Evolutionary conservation across 2,888 invertebrate species (phyloP).

Genomic region (Hanleya hanleyi): DNA sequence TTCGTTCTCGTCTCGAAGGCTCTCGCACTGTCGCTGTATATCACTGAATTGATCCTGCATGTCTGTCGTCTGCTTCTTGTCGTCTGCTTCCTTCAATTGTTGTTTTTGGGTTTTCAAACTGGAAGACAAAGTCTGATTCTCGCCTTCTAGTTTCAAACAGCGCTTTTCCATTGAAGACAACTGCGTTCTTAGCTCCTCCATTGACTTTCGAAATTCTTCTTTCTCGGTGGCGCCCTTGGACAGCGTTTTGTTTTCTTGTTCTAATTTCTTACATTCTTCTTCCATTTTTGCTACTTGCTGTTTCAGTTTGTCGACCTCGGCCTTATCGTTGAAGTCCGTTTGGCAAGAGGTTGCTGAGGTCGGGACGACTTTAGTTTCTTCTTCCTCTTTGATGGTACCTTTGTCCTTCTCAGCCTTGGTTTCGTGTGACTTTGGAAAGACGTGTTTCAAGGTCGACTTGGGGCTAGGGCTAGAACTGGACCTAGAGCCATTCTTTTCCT

Average conservation of each 20-base stretch:
- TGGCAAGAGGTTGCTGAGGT: background rate
- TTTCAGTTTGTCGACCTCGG: conserved; percentile 30
- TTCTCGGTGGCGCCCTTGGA: background rate
- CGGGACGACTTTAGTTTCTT: background rate
- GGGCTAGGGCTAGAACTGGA: background rate
- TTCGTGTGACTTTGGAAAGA: background rate
- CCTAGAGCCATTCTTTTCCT: background rate
- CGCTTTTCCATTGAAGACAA: conserved; percentile 43
- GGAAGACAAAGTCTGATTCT: conserved; percentile 41
- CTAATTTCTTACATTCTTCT: conserved; percentile 79
- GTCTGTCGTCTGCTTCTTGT: conserved; percentile 31
- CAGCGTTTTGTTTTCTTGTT: conserved; percentile 77
- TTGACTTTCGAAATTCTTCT: conserved; percentile 82
- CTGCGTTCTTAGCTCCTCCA: conserved; percentile 74
- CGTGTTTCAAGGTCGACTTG: background rate
- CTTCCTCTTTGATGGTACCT: background rate
- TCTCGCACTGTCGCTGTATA: conserved; percentile 47
- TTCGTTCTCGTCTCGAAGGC: conserved; percentile 88
- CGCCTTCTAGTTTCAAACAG: conserved; percentile 48
- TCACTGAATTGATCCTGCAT: conserved; percentile 43
- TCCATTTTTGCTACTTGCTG: conserved; percentile 80
- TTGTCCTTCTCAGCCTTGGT: background rate
- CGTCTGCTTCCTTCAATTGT: conserved; percentile 19
- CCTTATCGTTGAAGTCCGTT: conserved; percentile 17
- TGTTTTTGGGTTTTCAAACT: conserved; percentile 34